A percentile compares a stretch with the other conserved stretches of the same genome.
phyloP scores from a whole-genome alignment of 2,888 invertebrate species.

The Elmis aenea region DNA sequence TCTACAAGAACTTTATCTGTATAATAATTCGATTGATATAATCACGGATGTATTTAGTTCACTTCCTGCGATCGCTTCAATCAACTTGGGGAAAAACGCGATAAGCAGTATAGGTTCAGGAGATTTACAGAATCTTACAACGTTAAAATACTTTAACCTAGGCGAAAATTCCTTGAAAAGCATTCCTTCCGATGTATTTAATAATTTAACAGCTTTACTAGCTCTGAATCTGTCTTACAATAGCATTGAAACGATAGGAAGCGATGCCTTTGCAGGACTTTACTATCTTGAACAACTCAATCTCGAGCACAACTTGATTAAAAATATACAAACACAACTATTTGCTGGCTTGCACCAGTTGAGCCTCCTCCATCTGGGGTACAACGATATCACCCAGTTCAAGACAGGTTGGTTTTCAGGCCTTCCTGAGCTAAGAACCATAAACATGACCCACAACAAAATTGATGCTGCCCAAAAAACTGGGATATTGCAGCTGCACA shows the following conservation, averaged over 20 bases:
- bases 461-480: constrained; percentile 32
- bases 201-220: constrained; percentile 26
- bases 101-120: constrained; percentile 28
- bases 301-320: constrained; percentile 34
- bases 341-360: constrained; percentile 33
- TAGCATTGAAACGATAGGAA: constrained; percentile 28
- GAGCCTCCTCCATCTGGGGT: constrained; percentile 31
- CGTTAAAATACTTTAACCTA: constrained; percentile 32
- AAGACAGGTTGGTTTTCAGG: constrained; percentile 37
- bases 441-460: constrained; percentile 38
- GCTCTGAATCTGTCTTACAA: constrained; percentile 35
- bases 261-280: constrained; percentile 33
- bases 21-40: constrained; percentile 31
- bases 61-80: constrained; percentile 25
- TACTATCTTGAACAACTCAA: constrained; percentile 34
- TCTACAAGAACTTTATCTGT: constrained; percentile 35
- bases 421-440: constrained; percentile 35
- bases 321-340: constrained; percentile 27
- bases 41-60: constrained; percentile 23
- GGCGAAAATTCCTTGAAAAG: constrained; percentile 30
- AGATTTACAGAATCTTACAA: constrained; percentile 34
- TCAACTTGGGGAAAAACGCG: constrained; percentile 36
- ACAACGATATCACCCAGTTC: constrained; percentile 34
- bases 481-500: constrained; percentile 37
- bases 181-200: constrained; percentile 26